A percentile compares a stretch with the other conserved stretches of the same genome.
phyloP scores from a whole-genome alignment of 1,140 invertebrate genomes.

The Drosophila chauvacae region DNA sequence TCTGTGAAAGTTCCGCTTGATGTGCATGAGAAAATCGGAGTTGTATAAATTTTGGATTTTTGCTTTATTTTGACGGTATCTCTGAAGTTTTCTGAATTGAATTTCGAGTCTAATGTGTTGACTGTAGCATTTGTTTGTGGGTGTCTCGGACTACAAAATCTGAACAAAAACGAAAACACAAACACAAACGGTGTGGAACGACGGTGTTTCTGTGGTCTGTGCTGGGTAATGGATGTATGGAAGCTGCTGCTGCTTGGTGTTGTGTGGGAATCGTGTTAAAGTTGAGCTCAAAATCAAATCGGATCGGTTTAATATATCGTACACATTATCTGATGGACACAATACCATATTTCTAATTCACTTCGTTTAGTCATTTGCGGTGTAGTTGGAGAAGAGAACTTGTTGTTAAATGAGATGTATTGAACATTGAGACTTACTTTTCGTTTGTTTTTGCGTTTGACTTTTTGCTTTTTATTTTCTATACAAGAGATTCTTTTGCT shows the following conservation, averaged over 20 bases:
- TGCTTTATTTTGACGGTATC: slow-evolving; percentile 38
- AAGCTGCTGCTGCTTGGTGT: slow-evolving; percentile 25
- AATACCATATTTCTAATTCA: slow-evolving; percentile 2
- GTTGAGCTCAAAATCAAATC: slow-evolving; percentile 31
- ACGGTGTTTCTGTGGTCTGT: slow-evolving; percentile 17
- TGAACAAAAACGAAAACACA: slow-evolving; percentile 45
- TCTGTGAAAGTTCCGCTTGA: slow-evolving; percentile 13
- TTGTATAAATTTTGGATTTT: slow-evolving; percentile 43
- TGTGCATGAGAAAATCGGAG: slow-evolving; percentile 17
- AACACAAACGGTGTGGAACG: slow-evolving; percentile 52
- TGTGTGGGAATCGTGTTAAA: slow-evolving; percentile 17
- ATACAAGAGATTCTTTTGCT: slow-evolving; percentile 47
- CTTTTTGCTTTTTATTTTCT: slow-evolving; percentile 66
- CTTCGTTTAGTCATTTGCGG: slow-evolving; percentile 6
- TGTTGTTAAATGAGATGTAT: slow-evolving; percentile 55
- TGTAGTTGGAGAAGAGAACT: slow-evolving; percentile 21
- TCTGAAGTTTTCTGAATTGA: slow-evolving; percentile 43
- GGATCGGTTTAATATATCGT: slow-evolving; percentile 14
- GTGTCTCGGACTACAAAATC: slow-evolving; percentile 45
- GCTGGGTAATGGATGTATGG: not conserved
- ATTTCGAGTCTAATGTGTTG: slow-evolving; percentile 35
- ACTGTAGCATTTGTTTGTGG: slow-evolving; percentile 14
- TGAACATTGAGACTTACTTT: slow-evolving; percentile 79
- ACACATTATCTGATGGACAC: not conserved
- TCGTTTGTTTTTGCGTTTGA: slow-evolving; percentile 78